Conservation (phyloP, 1,140 invertebrate species). For the Tenebrio molitor region DNA sequence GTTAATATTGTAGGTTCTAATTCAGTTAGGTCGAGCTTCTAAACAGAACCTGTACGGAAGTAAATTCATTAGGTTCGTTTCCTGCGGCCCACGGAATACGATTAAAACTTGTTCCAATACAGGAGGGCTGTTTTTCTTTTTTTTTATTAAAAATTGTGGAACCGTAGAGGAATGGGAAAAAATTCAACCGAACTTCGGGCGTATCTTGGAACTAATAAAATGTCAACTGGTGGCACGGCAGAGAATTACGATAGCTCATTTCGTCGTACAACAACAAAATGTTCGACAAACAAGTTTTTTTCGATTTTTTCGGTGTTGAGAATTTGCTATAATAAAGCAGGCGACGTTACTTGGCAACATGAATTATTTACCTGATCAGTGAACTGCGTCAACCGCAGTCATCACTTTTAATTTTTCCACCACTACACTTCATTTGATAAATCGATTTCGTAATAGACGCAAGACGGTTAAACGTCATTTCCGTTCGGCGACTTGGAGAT, state of each 20-base stretch:
- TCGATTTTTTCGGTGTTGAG: not conserved
- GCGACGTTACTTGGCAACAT: not conserved
- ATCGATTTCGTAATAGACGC: constrained; percentile 20
- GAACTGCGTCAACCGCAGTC: not conserved
- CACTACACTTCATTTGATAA: constrained; percentile 7
- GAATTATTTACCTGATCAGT: constrained; percentile 7
- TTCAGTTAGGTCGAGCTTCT: constrained; percentile 13
- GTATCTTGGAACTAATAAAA: constrained; percentile 4
- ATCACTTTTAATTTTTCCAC: constrained; percentile 9
- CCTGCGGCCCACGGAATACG: constrained; percentile 19
- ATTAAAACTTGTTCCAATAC: constrained; percentile 13
- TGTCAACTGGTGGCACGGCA: not conserved
- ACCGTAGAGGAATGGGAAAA: not conserved
- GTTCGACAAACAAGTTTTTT: constrained; percentile 17
- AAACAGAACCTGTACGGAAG: constrained; percentile 1
- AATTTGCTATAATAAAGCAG: not conserved
- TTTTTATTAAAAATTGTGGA: constrained; percentile 4
- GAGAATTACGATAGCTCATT: not conserved
- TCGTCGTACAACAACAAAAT: not conserved
- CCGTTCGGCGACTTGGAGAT: constrained; percentile 1
- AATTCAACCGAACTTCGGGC: not conserved
- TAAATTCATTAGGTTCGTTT: constrained; percentile 38
- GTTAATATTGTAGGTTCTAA: constrained; percentile 28
- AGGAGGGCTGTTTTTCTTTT: not conserved
- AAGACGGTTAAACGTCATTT: constrained; percentile 35